Evolutionary conservation across 2,113 vertebrate species (phyloP).

Genomic region (Corythornis cristatus): DNA sequence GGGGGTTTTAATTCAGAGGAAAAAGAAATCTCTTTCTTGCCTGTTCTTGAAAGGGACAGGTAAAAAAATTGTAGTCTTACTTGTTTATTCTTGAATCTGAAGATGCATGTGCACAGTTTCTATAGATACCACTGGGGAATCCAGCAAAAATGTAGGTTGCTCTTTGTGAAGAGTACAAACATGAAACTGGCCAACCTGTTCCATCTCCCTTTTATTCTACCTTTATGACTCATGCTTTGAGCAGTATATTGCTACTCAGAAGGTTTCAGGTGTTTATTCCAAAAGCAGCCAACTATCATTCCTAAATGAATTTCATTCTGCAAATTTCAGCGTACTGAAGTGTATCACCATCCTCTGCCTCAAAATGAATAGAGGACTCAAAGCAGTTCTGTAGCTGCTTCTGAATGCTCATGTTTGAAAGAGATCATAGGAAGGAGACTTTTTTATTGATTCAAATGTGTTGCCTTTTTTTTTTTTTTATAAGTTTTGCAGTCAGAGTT

Average conservation of each 20-base stretch:
- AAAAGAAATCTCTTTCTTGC: background rate
- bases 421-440: background rate
- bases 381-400: background rate
- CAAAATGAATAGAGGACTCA: background rate
- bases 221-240: background rate
- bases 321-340: background rate
- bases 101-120: constrained; percentile 26
- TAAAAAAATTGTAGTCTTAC: background rate
- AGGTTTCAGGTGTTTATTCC: background rate
- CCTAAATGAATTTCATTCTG: background rate
- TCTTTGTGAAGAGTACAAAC: background rate
- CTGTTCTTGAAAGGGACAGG: background rate
- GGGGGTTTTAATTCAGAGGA: background rate
- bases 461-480: background rate
- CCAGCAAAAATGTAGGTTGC: background rate
- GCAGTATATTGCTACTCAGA: background rate
- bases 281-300: background rate
- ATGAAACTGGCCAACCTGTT: background rate
- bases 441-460: background rate
- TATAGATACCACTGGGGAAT: constrained; percentile 32
- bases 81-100: constrained; percentile 48
- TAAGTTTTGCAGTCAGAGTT: background rate
- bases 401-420: background rate
- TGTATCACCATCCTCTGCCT: background rate
- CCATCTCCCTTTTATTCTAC: background rate